Evolutionary conservation across 2,113 vertebrate species (phyloP).

Genomic region (Otus sunia): DNA sequence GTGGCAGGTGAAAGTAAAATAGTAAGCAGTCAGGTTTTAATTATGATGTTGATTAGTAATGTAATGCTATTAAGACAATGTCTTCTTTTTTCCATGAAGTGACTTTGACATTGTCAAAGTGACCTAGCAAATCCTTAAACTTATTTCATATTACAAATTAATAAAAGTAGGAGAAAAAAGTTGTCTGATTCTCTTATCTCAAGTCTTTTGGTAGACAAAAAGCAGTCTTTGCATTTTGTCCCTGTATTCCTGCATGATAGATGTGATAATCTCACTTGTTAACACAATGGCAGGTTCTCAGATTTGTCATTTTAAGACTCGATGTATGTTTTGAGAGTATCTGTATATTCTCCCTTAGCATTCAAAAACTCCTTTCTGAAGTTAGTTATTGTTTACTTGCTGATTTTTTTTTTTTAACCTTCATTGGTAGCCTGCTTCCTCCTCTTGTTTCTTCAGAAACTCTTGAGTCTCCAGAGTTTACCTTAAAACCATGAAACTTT

Average conservation of each 20-base stretch:
- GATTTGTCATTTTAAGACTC: not conserved
- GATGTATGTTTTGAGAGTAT: not conserved
- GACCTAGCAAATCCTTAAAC: not conserved
- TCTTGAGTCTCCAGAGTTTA: not conserved
- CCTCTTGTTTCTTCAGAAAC: not conserved
- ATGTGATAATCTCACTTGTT: not conserved
- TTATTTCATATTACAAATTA: not conserved
- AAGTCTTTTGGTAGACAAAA: not conserved
- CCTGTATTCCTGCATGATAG: not conserved
- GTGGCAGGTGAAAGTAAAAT: not conserved
- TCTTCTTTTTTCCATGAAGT: rapidly evolving
- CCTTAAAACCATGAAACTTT: not conserved
- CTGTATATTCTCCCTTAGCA: not conserved
- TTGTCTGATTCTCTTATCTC: not conserved
- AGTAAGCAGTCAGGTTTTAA: not conserved
- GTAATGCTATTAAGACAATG: not conserved
- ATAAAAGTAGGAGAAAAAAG: not conserved
- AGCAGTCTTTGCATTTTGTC: not conserved
- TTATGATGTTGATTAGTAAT: not conserved
- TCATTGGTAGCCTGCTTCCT: not conserved
- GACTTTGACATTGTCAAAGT: not conserved
- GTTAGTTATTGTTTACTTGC: not conserved
- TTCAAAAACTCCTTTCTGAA: not conserved
- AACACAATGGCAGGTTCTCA: not conserved
- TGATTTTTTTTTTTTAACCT: not conserved